phyloP scores from a whole-genome alignment of 2,113 vertebrate genomes.

The Collichthys lucidus region DNA sequence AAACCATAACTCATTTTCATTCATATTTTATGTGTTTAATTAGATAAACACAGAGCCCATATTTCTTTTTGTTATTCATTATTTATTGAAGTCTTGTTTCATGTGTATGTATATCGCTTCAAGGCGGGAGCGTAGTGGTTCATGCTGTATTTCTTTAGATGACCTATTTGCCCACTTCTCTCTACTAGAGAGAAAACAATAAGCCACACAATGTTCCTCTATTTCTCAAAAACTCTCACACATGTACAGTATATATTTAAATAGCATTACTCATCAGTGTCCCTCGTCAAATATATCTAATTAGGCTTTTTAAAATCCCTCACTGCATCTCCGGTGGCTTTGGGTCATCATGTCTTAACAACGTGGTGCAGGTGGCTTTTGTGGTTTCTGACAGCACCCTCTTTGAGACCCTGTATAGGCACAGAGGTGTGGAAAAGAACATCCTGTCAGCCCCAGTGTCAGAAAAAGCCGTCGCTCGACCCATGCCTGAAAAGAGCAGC shows the following conservation, averaged over 20 bases:
- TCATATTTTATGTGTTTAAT: slow-evolving; percentile 81
- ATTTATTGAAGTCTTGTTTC: slow-evolving; percentile 69
- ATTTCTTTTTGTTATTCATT: slow-evolving; percentile 72
- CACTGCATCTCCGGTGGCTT: neutral
- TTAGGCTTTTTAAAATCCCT: neutral
- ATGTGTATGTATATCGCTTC: slow-evolving; percentile 59
- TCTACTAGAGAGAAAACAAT: neutral
- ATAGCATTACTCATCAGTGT: neutral
- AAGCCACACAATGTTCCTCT: neutral
- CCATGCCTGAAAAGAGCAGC: slow-evolving; percentile 62
- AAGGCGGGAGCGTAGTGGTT: slow-evolving; percentile 34
- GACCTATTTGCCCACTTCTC: slow-evolving; percentile 4
- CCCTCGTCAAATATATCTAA: neutral
- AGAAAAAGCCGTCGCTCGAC: slow-evolving; percentile 46
- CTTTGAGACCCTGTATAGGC: slow-evolving; percentile 41
- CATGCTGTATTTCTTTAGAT: slow-evolving; percentile 8
- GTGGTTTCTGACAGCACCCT: slow-evolving; percentile 41
- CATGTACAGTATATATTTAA: neutral
- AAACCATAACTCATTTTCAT: slow-evolving; percentile 74
- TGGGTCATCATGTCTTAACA: neutral
- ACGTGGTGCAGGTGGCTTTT: slow-evolving; percentile 45
- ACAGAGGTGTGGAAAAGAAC: slow-evolving; percentile 59
- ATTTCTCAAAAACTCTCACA: neutral
- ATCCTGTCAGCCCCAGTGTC: slow-evolving; percentile 43
- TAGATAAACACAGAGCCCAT: slow-evolving; percentile 77